Evolutionary conservation across 2,113 vertebrate genomes (phyloP).

Genomic region (Mustela nigripes): DNA sequence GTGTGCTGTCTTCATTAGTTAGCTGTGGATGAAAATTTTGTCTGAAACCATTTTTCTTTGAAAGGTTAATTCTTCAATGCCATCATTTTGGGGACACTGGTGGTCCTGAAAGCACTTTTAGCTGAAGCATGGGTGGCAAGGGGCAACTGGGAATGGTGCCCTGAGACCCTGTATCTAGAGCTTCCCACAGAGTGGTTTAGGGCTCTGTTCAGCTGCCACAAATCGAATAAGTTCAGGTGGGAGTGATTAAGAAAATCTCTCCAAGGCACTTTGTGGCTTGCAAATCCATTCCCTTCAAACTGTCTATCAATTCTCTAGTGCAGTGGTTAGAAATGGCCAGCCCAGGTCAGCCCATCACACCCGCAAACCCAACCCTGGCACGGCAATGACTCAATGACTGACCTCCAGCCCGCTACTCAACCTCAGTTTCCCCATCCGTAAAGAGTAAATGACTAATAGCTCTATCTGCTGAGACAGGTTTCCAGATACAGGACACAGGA

Average conservation of each 20-base stretch:
- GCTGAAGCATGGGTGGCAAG: not conserved
- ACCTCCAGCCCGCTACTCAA: not conserved
- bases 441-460: not conserved
- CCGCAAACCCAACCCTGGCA: not conserved
- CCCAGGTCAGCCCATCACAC: not conserved
- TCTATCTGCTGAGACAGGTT: not conserved
- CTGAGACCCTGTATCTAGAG: not conserved
- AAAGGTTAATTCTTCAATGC: not conserved
- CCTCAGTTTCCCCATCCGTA: not conserved
- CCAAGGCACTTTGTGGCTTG: not conserved
- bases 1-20: not conserved
- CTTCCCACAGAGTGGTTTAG: not conserved
- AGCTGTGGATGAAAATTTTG: not conserved
- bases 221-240: no score
- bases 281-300: not conserved
- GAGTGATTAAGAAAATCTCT: not conserved
- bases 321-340: not conserved
- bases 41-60: not conserved
- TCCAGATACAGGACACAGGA: no score
- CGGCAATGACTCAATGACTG: not conserved
- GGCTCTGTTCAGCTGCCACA: not conserved
- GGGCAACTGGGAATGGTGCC: not conserved
- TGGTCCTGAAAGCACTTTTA: not conserved
- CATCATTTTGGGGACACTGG: not conserved
- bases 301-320: not conserved